phyloP scores from a whole-genome alignment of 2,888 invertebrate genomes.

The Lymantria monacha region DNA sequence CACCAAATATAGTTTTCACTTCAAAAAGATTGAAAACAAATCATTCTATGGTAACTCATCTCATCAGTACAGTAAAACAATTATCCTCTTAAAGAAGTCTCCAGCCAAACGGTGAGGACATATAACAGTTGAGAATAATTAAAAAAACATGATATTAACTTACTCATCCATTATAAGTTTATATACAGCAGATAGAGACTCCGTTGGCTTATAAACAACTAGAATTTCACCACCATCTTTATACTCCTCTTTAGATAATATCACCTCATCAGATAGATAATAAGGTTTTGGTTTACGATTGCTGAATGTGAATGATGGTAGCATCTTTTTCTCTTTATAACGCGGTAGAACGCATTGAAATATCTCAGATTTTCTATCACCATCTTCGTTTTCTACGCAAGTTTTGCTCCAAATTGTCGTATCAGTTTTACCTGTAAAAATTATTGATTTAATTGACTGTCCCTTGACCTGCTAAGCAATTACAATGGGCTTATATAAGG shows the following conservation, averaged over 20 bases:
- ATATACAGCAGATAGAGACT: conserved; percentile 55
- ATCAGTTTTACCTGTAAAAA: conserved; percentile 44
- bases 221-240: conserved; percentile 56
- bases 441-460: too few species aligned
- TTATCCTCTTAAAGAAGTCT: too few species aligned
- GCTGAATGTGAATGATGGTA: conserved; percentile 34
- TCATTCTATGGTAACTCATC: too few species aligned
- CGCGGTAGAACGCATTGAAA: conserved; percentile 61
- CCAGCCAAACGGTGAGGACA: too few species aligned
- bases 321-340: conserved; percentile 57
- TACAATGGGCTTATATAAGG: too few species aligned
- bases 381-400: conserved; percentile 46
- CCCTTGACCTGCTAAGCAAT: too few species aligned
- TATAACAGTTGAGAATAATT: too few species aligned
- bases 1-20: too few species aligned
- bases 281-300: conserved; percentile 23
- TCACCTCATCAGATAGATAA: conserved; percentile 41
- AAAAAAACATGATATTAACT: neutral
- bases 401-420: conserved; percentile 63
- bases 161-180: conserved; percentile 40
- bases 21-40: too few species aligned
- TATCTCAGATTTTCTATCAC: conserved; percentile 57
- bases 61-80: too few species aligned
- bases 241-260: conserved; percentile 46
- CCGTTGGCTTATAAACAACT: conserved; percentile 58